Evolutionary conservation across 1,140 invertebrate species (phyloP).

Genomic region (Charaxes varanes): DNA sequence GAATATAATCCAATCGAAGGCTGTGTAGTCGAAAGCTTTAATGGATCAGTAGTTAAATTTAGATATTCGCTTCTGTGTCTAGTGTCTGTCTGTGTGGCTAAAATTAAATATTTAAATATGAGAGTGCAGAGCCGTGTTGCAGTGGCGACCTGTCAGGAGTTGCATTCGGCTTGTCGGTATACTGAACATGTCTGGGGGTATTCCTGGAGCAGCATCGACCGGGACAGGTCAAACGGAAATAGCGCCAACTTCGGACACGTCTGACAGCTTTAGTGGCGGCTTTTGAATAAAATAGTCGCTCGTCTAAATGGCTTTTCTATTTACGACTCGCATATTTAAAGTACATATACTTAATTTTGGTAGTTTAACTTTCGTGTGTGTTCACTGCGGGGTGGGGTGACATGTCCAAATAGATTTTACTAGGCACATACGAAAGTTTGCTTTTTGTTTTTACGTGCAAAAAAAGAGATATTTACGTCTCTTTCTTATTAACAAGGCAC

Average conservation of each 20-base stretch:
- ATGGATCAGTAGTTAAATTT: too few relatives aligned
- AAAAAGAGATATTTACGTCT: too few relatives aligned
- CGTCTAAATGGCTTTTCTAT: conserved; percentile 15
- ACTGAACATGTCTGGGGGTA: conserved; percentile 55
- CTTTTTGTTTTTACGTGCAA: too few relatives aligned
- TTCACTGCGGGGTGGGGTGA: too few relatives aligned
- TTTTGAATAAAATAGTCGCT: conserved; percentile 59
- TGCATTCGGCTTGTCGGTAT: conserved; percentile 57
- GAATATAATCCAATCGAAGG: too few relatives aligned
- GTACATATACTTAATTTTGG: too few relatives aligned
- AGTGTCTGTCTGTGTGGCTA: not conserved
- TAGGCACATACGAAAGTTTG: too few relatives aligned
- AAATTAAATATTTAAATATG: conserved; percentile 58
- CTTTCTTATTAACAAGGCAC: too few relatives aligned
- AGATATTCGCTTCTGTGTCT: too few relatives aligned
- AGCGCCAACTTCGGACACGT: conserved; percentile 63
- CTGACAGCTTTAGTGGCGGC: conserved; percentile 48
- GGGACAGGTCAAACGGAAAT: conserved; percentile 68
- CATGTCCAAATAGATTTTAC: too few relatives aligned
- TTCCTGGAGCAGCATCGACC: conserved; percentile 58
- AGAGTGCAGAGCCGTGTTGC: conserved; percentile 58
- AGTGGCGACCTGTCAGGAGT: conserved; percentile 47
- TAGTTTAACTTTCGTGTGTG: too few relatives aligned
- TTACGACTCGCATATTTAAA: not conserved
- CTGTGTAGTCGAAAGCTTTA: too few relatives aligned